Percentiles rank a stretch among this genome's conserved stretches.
phyloP scores from a whole-genome alignment of 1,140 invertebrate genomes.

The Diorhabda carinulata region DNA sequence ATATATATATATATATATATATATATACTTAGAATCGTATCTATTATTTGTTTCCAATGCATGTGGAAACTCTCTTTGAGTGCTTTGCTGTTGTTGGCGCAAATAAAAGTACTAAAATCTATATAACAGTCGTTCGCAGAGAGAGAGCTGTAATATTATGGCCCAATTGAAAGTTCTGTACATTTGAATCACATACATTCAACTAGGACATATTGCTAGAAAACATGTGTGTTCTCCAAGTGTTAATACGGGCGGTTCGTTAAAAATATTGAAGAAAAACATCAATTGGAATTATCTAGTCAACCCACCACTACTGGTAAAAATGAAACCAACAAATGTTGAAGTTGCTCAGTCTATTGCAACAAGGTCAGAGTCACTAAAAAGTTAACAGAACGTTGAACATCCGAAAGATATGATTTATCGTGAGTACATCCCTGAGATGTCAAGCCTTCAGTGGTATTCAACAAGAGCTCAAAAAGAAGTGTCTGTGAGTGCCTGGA shows the following conservation, averaged over 20 bases:
- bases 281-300: not conserved
- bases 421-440: not conserved
- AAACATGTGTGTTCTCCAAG: not conserved
- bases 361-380: not conserved
- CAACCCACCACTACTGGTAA: not conserved
- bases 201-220: not conserved
- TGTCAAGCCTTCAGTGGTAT: too few species aligned
- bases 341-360: not conserved
- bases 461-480: too few species aligned
- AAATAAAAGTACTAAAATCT: not conserved
- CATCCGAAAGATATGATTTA: not conserved
- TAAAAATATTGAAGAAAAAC: not conserved
- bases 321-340: not conserved
- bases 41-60: not conserved
- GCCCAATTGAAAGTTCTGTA: not conserved
- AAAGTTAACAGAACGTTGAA: not conserved
- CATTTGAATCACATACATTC: not conserved
- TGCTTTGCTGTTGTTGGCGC: not conserved
- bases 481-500: too few species aligned
- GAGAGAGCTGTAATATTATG: not conserved
- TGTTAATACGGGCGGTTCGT: not conserved
- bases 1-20: not conserved
- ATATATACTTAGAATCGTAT: not conserved
- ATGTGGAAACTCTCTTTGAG: not conserved
- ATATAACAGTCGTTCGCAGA: not conserved